Percentiles rank a stretch among this genome's conserved stretches.
Conservation (phyloP, 2,797 vertebrate species). For the Gambelia wislizenii region DNA sequence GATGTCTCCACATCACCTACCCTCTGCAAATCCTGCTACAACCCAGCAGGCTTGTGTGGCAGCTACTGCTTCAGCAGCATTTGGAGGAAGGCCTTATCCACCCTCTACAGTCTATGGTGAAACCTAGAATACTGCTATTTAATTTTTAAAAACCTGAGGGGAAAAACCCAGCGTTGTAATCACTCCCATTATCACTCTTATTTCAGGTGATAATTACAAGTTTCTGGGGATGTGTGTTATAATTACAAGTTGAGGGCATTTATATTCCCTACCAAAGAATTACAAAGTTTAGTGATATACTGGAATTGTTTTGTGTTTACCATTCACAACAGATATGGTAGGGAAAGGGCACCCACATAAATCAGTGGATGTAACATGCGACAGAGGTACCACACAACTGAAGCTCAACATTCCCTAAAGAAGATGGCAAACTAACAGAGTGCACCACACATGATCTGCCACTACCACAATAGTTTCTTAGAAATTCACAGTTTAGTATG, state of each 20-base stretch:
- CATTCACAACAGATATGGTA: background rate
- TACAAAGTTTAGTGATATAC: background rate
- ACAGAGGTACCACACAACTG: background rate
- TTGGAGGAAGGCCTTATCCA: background rate
- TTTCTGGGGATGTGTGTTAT: background rate
- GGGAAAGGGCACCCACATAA: background rate
- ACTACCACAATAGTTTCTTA: constrained; percentile 49
- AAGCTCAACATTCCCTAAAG: background rate
- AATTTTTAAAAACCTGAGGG: background rate
- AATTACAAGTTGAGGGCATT: background rate
- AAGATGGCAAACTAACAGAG: constrained; percentile 27
- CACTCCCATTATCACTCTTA: background rate
- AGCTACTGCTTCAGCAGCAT: background rate
- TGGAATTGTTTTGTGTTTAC: background rate
- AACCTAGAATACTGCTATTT: background rate
- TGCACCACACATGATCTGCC: constrained; percentile 20
- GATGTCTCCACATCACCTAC: background rate
- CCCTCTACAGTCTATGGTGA: background rate
- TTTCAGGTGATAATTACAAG: background rate
- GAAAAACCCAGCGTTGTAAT: background rate
- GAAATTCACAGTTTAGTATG: constrained; percentile 60
- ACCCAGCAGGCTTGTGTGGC: background rate
- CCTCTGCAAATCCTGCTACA: background rate
- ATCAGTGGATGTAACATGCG: rapidly evolving
- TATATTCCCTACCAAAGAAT: background rate